Evolutionary conservation across 2,888 invertebrate genomes (phyloP).

Genomic region (Phortica okadai): DNA sequence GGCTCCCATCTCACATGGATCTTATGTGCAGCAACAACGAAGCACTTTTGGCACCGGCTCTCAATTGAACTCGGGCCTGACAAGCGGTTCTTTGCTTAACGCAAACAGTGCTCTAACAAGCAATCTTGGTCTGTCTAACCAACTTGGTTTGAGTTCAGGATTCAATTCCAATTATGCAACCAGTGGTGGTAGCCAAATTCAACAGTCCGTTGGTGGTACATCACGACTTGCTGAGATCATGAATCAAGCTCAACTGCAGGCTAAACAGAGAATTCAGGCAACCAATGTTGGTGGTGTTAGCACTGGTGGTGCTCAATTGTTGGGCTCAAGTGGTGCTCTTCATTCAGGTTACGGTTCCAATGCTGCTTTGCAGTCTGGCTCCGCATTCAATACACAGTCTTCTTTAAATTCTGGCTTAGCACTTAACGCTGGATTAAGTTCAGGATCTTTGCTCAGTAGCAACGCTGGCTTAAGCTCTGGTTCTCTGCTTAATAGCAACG

Average conservation of each 20-base stretch:
- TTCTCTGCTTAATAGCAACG: neutral
- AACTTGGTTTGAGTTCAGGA: constrained; percentile 45
- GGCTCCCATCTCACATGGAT: constrained; percentile 47
- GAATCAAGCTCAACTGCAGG: constrained; percentile 72
- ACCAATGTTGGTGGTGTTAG: constrained; percentile 57
- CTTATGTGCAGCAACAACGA: constrained; percentile 35
- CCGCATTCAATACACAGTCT: constrained; percentile 29
- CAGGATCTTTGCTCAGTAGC: constrained; percentile 38
- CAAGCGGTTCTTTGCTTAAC: constrained; percentile 41
- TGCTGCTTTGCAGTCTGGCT: constrained; percentile 52
- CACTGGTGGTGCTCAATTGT: constrained; percentile 58
- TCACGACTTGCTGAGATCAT: constrained; percentile 66
- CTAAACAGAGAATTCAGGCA: constrained; percentile 69
- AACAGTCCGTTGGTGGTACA: constrained; percentile 37
- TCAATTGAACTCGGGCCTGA: constrained; percentile 46
- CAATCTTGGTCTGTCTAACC: constrained; percentile 46
- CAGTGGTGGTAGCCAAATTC: constrained; percentile 17
- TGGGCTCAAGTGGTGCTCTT: constrained; percentile 41
- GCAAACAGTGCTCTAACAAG: constrained; percentile 50
- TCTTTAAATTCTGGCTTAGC: constrained; percentile 47
- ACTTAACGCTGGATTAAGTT: constrained; percentile 51
- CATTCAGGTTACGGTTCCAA: constrained; percentile 29
- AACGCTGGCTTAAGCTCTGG: constrained; percentile 42
- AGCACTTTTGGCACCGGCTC: constrained; percentile 13
- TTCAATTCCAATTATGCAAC: constrained; percentile 46